These are phyloP conservation scores for Meghimatium bilineatum DNA, from an alignment of 2,888 invertebrate genomes.

Conservation along the genomic window DNA sequence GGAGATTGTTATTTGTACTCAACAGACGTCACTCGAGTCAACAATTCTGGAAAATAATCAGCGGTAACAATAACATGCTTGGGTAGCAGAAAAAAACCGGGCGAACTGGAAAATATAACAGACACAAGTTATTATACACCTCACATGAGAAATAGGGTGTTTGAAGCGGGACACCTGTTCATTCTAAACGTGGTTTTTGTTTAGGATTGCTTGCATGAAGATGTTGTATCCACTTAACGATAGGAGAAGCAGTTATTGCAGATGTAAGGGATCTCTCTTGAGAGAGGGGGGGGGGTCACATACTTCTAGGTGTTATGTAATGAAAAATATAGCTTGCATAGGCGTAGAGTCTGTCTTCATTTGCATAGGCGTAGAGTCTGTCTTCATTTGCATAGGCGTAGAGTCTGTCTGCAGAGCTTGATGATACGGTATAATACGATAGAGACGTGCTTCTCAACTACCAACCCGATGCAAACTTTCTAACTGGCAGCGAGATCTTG, in stretches of 20 bases:
- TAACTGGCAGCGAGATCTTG: too few relatives aligned
- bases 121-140: neutral
- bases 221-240: neutral
- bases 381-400: too few relatives aligned
- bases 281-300: too few relatives aligned
- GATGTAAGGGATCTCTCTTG: neutral
- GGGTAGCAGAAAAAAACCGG: neutral
- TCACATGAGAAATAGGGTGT: neutral
- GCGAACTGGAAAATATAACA: conserved; percentile 3
- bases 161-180: neutral
- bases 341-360: too few relatives aligned
- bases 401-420: too few relatives aligned
- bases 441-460: too few relatives aligned
- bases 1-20: neutral
- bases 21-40: neutral
- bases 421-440: too few relatives aligned
- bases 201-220: neutral
- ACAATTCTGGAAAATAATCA: conserved; percentile 2
- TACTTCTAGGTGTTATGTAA: too few relatives aligned
- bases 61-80: conserved; percentile 2
- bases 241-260: neutral
- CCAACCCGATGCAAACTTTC: too few relatives aligned
- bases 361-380: too few relatives aligned
- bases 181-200: neutral
- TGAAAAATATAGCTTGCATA: too few relatives aligned